phyloP scores from a whole-genome alignment of 1,140 invertebrate genomes.

The Drosophila melanogaster region Release_6_plus_ISO1_MT NT_033777.3:14056001-14056500 shows the following conservation, averaged over 20 bases:
- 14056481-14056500: neutral
- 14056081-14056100: slow-evolving; percentile 47
- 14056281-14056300: slow-evolving; percentile 8
- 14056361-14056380: slow-evolving; percentile 11
- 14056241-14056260: neutral
- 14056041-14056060: slow-evolving; percentile 70
- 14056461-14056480: neutral
- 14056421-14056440: neutral
- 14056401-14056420: neutral
- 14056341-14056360: slow-evolving; percentile 59
- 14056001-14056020: slow-evolving; percentile 33
- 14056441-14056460: neutral
- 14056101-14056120: neutral
- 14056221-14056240: slow-evolving; percentile 1
- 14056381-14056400: slow-evolving; percentile 6
- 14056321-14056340: slow-evolving; percentile 54
- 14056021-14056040: slow-evolving; percentile 59
- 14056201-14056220: neutral
- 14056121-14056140: neutral
- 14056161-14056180: slow-evolving; percentile 48
- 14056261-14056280: slow-evolving; percentile 13
- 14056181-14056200: slow-evolving; percentile 37
- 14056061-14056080: slow-evolving; percentile 70
- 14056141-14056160: slow-evolving; percentile 4
- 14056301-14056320: slow-evolving; percentile 49